Base-by-base conservation (phyloP, 37 sponge, comb jelly and placozoan genomes). In the Agelas oroides region DNA sequence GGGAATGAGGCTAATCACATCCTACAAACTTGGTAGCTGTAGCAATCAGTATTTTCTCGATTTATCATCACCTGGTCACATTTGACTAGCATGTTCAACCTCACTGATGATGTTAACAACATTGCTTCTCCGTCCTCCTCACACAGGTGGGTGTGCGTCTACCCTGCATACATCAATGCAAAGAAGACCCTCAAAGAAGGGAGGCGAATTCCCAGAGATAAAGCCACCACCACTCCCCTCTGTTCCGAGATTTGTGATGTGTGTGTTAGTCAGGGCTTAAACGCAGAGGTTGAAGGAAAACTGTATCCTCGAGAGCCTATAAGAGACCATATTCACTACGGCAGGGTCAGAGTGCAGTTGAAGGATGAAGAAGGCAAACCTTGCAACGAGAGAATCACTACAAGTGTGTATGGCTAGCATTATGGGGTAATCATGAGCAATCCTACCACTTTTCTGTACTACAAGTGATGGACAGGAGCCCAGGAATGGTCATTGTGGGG, bases 211-310 rank as follows among this genome's bases (percentile, higher is more conserved):
- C 38, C 82, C 57, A 92, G 88, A 57, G n/a, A 20, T 28, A 92
- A 90, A 83, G 89, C 95, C 27, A 81, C 84, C 13, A 93, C 92
- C 40, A 87, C 84, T 52, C 95, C 95, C 35, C 59, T 80, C 2
- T 91, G 93, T 74, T 18, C 77, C 17, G 95, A 94, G 77, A 94
- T 94, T 20, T 52, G 66, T 32, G 94, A 94, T 62, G 93, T 94
- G 18, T 88, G 94, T 35, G 21, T 32, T 14, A 81, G 86, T 38
- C 95, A 84, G 28, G 8, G 69, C 53, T 28, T 83, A 40, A 24
- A 70, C 17, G 72, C 55, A 19, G 75, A 80, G 40, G 20, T 64
- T 31, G 82, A 41, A 16, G 30, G 46, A 32, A 82, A 84, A 70
- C 85, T 86, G 54, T 95, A 95, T 53, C 87, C 90, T 25, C 30